Evolutionary conservation across 1,140 invertebrate genomes (phyloP).

Genomic region (Pseudomyrmex dendroicus): DNA sequence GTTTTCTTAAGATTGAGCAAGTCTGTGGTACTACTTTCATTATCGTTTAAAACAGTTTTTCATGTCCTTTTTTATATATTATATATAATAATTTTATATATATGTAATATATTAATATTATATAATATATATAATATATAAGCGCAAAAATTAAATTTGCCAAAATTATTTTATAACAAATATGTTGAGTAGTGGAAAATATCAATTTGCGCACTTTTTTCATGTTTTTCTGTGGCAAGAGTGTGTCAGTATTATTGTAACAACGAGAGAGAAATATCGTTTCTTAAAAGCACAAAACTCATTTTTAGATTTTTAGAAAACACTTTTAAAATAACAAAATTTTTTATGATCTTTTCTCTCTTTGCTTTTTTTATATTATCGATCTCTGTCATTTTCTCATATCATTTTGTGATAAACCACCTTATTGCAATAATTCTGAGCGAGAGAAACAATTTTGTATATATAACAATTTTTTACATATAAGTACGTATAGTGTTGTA

Average conservation of each 20-base stretch:
- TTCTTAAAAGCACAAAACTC: background rate
- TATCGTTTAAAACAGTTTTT: conserved; percentile 7
- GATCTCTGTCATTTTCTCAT: conserved; percentile 42
- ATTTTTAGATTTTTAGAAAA: too few species aligned
- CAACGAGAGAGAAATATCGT: background rate
- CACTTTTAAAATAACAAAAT: background rate
- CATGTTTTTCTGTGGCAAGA: background rate
- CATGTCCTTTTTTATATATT: background rate
- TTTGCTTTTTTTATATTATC: conserved; percentile 29
- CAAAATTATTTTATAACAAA: background rate
- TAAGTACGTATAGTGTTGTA: conserved; percentile 20
- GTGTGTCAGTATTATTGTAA: conserved; percentile 23
- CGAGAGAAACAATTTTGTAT: conserved; percentile 2
- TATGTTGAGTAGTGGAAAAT: background rate
- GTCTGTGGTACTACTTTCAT: conserved; percentile 25
- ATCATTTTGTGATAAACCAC: background rate
- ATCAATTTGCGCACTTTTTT: background rate
- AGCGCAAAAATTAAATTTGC: too few species aligned
- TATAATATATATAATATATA: too few species aligned
- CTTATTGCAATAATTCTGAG: background rate
- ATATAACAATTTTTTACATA: conserved; percentile 18
- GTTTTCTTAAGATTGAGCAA: background rate
- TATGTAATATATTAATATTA: too few species aligned
- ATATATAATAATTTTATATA: too few species aligned
- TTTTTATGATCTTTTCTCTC: background rate